Base-by-base conservation (phyloP, 2,113 vertebrate genomes). In the Mandrillus leucophaeus region DNA sequence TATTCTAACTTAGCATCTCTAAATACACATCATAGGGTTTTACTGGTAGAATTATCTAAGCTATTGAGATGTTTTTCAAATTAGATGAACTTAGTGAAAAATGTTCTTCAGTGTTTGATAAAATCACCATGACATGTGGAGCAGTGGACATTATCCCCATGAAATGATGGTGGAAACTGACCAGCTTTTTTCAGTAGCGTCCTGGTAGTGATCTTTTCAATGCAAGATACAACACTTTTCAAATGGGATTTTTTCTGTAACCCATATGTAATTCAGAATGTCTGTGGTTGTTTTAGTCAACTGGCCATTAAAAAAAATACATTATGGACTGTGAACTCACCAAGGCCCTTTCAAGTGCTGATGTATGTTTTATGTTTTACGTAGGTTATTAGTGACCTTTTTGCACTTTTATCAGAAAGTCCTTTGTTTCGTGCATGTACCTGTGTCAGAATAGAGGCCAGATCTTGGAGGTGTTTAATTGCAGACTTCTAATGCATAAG, bases 231-330 rank as follows among this genome's bases (percentile, higher is more conserved):
- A 9, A 40, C 20, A 40, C 16, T 93, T 95, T 61, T 79, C 17
- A 43, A 94, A 94, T 96, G 35, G 13, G 16, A 38, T 90, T 61
- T 94, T 90, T 97, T 97, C 82, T 85, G 88, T 93, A 96, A 92
- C 27, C 40, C 23, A 13, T 76, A 4, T 91, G 50, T 93, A 81
- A 95, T 93, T 98, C 20, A 88, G 43, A 95, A 95, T 80, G 27
- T 79, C 61, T 87, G 48, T 91, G 50, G 38, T 81, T 81, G 43
- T 87, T 85, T 52, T 95, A 78, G 40, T 55, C 76, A 95, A 64
- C 48, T 59, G 59, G 18, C 14, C 22, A 83, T 96, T 32, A 32
- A 94, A 88, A 80, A 93, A 88, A 38, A 38, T 45, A 52, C 20
- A 85, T 90, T 86, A 82, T 30, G 20, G 55, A 38, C 5, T 93